phyloP scores from a whole-genome alignment of 2,888 invertebrate genomes.

The Drosophila birchii region DNA sequence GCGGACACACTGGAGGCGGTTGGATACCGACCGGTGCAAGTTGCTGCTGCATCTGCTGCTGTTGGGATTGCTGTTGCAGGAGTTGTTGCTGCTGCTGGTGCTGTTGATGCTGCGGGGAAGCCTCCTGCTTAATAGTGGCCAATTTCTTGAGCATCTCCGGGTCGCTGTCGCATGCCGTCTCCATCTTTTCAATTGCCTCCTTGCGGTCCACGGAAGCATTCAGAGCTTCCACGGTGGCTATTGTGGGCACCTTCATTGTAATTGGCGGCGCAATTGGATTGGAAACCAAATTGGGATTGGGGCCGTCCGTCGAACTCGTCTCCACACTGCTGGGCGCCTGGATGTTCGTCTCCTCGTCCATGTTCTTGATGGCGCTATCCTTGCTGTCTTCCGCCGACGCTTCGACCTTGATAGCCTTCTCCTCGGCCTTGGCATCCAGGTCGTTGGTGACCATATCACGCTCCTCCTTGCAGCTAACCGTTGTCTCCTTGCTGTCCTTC shows the following conservation, averaged over 20 bases:
- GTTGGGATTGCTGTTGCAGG: constrained; percentile 17
- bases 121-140: constrained; percentile 84
- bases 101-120: constrained; percentile 77
- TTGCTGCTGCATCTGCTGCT: constrained; percentile 30
- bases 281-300: constrained; percentile 27
- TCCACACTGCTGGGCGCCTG: constrained; percentile 80
- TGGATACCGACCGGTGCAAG: constrained; percentile 29
- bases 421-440: constrained; percentile 83
- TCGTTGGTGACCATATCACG: constrained; percentile 61
- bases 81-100: constrained; percentile 68
- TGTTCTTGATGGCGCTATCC: constrained; percentile 80
- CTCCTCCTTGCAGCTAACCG: constrained; percentile 76
- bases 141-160: constrained; percentile 84
- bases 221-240: constrained; percentile 78
- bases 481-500: constrained; percentile 85
- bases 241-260: constrained; percentile 82
- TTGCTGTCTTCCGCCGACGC: constrained; percentile 72
- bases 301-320: constrained; percentile 28
- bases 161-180: constrained; percentile 75
- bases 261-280: constrained; percentile 57
- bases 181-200: constrained; percentile 77
- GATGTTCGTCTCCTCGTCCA: constrained; percentile 84
- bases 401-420: constrained; percentile 73
- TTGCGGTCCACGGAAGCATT: constrained; percentile 81
- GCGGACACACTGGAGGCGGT: constrained; percentile 38